phyloP scores from a whole-genome alignment of 2,113 vertebrate species.

The Tilapia sparmanii region DNA sequence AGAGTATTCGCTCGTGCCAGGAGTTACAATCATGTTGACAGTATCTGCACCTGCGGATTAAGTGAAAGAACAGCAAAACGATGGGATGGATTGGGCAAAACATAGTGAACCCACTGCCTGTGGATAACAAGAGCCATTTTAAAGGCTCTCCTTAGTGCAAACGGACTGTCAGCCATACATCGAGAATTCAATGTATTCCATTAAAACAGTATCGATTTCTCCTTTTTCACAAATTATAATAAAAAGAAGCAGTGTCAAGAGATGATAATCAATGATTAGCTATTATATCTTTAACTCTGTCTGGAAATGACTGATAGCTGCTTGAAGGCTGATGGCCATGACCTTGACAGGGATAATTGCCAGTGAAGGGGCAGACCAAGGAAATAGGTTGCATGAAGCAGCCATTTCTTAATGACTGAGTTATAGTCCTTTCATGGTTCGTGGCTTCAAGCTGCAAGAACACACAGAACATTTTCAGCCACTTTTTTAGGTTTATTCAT shows the following conservation, averaged over 20 bases:
- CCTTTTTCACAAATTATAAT: constrained; percentile 53
- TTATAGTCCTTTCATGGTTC: constrained; percentile 12
- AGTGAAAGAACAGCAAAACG: constrained; percentile 51
- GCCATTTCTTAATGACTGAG: constrained; percentile 45
- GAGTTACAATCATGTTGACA: constrained; percentile 70
- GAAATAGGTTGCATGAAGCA: constrained; percentile 32
- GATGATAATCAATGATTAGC: constrained; percentile 53
- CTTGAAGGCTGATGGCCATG: constrained; percentile 42
- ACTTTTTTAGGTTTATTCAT: background rate
- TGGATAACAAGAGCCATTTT: constrained; percentile 38
- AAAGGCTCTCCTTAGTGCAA: constrained; percentile 31
- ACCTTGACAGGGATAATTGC: constrained; percentile 49
- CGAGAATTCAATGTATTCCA: constrained; percentile 23
- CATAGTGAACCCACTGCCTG: constrained; percentile 46
- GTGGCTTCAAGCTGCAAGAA: constrained; percentile 9
- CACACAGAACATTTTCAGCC: constrained; percentile 8
- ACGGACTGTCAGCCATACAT: background rate
- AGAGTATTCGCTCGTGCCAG: constrained; percentile 59
- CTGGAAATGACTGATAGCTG: constrained; percentile 38
- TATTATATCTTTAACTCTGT: constrained; percentile 43
- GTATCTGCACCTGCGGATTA: constrained; percentile 67
- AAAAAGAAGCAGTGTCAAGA: constrained; percentile 40
- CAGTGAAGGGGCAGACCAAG: constrained; percentile 20
- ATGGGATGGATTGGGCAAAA: constrained; percentile 40
- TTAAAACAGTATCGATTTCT: constrained; percentile 60